phyloP scores from a whole-genome alignment of 2,113 vertebrate species.

The Amia ocellicauda region DNA sequence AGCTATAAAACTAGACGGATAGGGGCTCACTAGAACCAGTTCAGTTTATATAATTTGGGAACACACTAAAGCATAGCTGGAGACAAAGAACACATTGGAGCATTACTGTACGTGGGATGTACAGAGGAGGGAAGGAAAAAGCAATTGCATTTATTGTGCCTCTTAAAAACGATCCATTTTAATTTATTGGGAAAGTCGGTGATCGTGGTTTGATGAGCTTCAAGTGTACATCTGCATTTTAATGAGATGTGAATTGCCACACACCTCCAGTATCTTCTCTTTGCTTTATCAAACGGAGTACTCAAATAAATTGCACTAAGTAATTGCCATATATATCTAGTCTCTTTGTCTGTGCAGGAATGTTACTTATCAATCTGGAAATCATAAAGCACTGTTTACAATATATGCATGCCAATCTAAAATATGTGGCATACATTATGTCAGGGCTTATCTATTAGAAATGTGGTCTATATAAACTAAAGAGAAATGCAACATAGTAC shows the following conservation, averaged over 20 bases:
- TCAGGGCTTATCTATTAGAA: conserved; percentile 61
- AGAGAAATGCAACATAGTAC: conserved; percentile 53
- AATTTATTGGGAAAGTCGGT: conserved; percentile 66
- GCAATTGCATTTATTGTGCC: too few relatives aligned
- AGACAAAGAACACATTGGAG: too few relatives aligned
- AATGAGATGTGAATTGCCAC: conserved; percentile 59
- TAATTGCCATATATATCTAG: conserved; percentile 48
- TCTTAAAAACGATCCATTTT: conserved; percentile 56
- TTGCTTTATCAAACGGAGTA: conserved; percentile 62
- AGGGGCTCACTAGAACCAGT: too few relatives aligned
- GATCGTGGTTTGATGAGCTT: conserved; percentile 65
- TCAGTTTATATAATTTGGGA: too few relatives aligned
- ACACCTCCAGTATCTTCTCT: neutral
- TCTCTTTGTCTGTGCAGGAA: conserved; percentile 42
- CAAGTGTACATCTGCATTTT: conserved; percentile 59
- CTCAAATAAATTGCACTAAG: conserved; percentile 65
- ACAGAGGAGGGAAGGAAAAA: too few relatives aligned
- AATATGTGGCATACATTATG: conserved; percentile 61
- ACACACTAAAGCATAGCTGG: too few relatives aligned
- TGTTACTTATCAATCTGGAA: conserved; percentile 60
- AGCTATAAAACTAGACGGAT: too few relatives aligned
- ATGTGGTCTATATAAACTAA: conserved; percentile 55
- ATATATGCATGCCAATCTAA: conserved; percentile 49
- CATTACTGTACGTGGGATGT: too few relatives aligned
- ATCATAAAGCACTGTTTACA: conserved; percentile 45